These are phyloP conservation scores for Pseudochirops corinnae DNA, from an alignment of 2,797 vertebrate genomes.

Conservation along the genomic window DNA sequence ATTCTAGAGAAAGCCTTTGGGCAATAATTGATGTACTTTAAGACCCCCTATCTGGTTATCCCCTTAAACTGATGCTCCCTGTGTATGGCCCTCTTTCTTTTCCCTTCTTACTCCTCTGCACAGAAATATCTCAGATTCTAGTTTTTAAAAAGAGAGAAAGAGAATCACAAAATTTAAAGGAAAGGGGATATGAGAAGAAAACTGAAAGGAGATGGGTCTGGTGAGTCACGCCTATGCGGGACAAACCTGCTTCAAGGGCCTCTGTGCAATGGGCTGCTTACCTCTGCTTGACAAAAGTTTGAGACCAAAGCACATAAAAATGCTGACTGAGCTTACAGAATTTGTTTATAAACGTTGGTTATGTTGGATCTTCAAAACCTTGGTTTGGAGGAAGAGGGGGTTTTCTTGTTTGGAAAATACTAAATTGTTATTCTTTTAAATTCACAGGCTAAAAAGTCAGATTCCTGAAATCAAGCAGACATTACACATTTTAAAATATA, in stretches of 20 bases:
- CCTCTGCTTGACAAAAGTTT: neutral
- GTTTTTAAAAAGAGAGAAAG: neutral
- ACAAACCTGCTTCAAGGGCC: neutral
- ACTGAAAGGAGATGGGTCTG: neutral
- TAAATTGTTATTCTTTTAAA: slow-evolving; percentile 79
- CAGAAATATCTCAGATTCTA: neutral
- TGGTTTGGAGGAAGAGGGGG: neutral
- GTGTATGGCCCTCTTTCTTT: neutral
- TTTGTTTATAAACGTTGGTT: neutral
- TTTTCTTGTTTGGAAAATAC: slow-evolving; percentile 75
- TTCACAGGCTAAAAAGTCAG: slow-evolving; percentile 95
- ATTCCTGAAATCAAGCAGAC: slow-evolving; percentile 99
- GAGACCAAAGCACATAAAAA: neutral
- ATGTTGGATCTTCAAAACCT: neutral
- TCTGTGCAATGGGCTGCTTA: neutral
- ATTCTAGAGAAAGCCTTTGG: neutral
- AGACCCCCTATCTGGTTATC: neutral
- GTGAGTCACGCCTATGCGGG: neutral
- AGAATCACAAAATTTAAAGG: neutral
- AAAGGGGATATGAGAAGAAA: neutral
- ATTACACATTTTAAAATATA: slow-evolving; percentile 98
- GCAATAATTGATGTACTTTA: neutral
- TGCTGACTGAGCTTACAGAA: neutral
- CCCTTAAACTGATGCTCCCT: neutral
- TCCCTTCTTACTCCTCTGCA: neutral